Evolutionary conservation across 2,888 invertebrate species (phyloP), one percentile per base, ranked within the genome.

Genomic region (Ectemnius cavifrons): DNA sequence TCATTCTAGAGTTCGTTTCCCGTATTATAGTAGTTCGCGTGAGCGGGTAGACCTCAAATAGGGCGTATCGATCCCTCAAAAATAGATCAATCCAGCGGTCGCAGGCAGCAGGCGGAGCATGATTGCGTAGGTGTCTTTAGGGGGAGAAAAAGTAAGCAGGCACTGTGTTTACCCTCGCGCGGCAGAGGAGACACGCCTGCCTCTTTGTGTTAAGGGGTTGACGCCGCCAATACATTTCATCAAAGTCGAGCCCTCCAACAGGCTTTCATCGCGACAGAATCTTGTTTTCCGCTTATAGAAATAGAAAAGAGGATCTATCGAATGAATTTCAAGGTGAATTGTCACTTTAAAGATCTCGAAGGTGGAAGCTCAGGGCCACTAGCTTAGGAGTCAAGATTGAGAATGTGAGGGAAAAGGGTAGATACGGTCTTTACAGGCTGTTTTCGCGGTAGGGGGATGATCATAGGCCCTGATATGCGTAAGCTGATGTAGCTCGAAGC

Each of bases 51-150:
- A n/a, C 64, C 66, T 63, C 58, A 47, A 76, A 67, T 57, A 45
- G 60, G 65, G 62, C 64, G 63, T 64, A 78, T 78, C 78, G 78
- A 78, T 78, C 67, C 16, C 28, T 63, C 46, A 60, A 63, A 78
- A 78, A 78, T 78, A 73, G 78, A 78, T 77, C 71, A 47, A 77
- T 69, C 73, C 58, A 45, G 13, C 37, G 49, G 0, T 11, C 6
- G 8, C 37, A 8, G 1, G 6, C 37, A 6, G 3, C 23, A 23
- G 23, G 37, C 37, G 8, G 8, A 37, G 52, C 23, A 4, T 14
- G 67, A 77, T 65, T 66, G 63, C 61, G 37, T 69, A 63, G 63
- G 57, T 49, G 76, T 52, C 59, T 37, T 37, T 37, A 11, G 37
- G 11, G 28, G 27, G 20, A 27, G 61, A 49, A 27, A 27, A 49